Conservation (phyloP, 2,797 vertebrate genomes). For the Knipowitschia caucasica region DNA sequence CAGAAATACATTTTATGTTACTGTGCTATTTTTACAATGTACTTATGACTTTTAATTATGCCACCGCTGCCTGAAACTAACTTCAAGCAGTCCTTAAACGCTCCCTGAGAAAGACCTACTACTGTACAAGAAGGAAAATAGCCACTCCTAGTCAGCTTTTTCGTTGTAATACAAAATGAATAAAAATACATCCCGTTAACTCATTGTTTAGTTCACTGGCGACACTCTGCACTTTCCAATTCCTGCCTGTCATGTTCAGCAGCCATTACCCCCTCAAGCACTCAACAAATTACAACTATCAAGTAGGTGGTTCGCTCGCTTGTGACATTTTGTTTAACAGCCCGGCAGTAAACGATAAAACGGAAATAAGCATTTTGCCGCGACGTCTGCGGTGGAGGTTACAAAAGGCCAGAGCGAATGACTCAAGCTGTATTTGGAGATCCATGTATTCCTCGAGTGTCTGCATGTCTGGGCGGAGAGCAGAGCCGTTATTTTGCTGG, state of each 20-base stretch:
- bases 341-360: constrained; percentile 38
- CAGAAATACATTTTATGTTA: too few species aligned
- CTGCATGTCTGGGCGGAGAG: constrained; percentile 9
- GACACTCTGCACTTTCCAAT: constrained; percentile 43
- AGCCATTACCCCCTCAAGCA: constrained; percentile 40
- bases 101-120: too few species aligned
- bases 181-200: constrained; percentile 17
- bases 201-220: constrained; percentile 30
- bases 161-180: too few species aligned
- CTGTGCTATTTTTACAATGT: too few species aligned
- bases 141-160: too few species aligned
- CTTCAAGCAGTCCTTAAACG: too few species aligned
- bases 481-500: constrained; percentile 22
- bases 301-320: constrained; percentile 25
- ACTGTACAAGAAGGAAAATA: too few species aligned
- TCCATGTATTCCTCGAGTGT: constrained; percentile 8
- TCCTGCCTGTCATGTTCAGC: constrained; percentile 35
- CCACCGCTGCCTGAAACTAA: too few species aligned
- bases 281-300: constrained; percentile 46
- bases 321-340: constrained; percentile 49
- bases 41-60: too few species aligned
- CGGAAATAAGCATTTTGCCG: constrained; percentile 27
- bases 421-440: not conserved
- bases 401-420: constrained; percentile 9
- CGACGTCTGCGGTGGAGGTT: not conserved